Evolutionary conservation across 2,113 vertebrate genomes (phyloP), one percentile per base, ranked within the genome.

Genomic region (Pitta sordida): DNA sequence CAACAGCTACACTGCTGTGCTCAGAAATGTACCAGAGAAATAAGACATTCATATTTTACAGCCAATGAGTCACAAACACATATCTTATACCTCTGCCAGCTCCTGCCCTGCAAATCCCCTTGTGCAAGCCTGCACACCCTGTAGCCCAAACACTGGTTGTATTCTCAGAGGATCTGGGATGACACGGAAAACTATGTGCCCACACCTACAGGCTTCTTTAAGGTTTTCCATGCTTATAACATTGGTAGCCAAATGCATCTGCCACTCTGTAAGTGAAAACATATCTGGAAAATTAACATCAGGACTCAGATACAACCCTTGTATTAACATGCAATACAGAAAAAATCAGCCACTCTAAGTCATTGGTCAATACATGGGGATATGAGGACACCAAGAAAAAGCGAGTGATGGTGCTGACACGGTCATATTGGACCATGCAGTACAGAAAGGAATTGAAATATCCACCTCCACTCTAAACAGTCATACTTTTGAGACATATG

Each of bases 341-440:
- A 60, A 26, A 41, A 58, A 70, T 49, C 41, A 27, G 51, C 9
- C 27, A 22, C 44, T 48, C 1, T 18, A 77, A 23, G 21, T 15
- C 60, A 44, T 0, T 41, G 51, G 24, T 39, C 65, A 58, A 15
- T 17, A 58, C 21, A 23, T 3, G 3, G 29, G 30, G 23, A 56
- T 48, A 78, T 2, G 22, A 75, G 13, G 30, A 56, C 3, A 44
- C 37, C 12, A 68, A 15, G 11, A 49, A 90, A 90, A 58, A 68
- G 1, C 16, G 77, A 51, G 22, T 3, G 26, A 62, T 16, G 37
- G 53, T 15, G 46, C 20, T n/a, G 44, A 63, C 43, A 32, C n/a
- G 15, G 7, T 24, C 6, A 5, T 49, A 59, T 22, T 1, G 1
- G 37, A 64, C 29, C 7, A 6, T 6, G 32, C 5, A 13, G 37